phyloP scores from a whole-genome alignment of 1,140 invertebrate species.

The Zaprionus africanus region DNA sequence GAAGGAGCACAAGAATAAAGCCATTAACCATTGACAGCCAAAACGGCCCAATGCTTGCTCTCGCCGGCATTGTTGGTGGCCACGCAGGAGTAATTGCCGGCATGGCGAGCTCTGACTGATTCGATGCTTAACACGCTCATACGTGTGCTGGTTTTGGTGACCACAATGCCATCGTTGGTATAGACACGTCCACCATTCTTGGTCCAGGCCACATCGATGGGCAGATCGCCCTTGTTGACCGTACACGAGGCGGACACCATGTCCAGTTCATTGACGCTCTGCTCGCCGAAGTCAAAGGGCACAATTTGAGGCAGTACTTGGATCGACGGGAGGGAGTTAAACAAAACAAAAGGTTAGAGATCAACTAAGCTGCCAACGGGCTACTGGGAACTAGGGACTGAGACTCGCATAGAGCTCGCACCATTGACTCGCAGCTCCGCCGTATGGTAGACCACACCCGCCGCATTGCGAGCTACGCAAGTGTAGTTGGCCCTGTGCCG shows the following conservation, averaged over 20 bases:
- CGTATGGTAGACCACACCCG: slow-evolving; percentile 89
- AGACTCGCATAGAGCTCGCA: slow-evolving; percentile 70
- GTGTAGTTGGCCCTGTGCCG: slow-evolving; percentile 89
- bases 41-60: slow-evolving; percentile 88
- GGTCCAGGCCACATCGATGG: slow-evolving; percentile 91
- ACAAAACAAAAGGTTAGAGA: slow-evolving; percentile 35
- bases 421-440: slow-evolving; percentile 89
- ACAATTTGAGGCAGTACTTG: slow-evolving; percentile 88
- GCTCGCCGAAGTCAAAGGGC: slow-evolving; percentile 89
- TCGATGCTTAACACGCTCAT: slow-evolving; percentile 89
- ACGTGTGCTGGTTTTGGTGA: slow-evolving; percentile 87
- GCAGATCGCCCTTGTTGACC: slow-evolving; percentile 93
- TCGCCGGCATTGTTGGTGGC: slow-evolving; percentile 91
- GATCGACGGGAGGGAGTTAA: slow-evolving; percentile 16
- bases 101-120: slow-evolving; percentile 87
- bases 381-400: slow-evolving; percentile 15
- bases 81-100: slow-evolving; percentile 89
- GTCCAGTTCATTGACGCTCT: slow-evolving; percentile 89
- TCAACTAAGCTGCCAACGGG: slow-evolving; percentile 10
- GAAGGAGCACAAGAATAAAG: background rate
- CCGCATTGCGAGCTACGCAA: slow-evolving; percentile 90
- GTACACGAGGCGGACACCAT: slow-evolving; percentile 90
- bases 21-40: slow-evolving; percentile 81
- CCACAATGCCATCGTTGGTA: slow-evolving; percentile 85
- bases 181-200: slow-evolving; percentile 83